Evolutionary conservation across 2,797 vertebrate species (phyloP).

Genomic region (Onychomys leucogaster): DNA sequence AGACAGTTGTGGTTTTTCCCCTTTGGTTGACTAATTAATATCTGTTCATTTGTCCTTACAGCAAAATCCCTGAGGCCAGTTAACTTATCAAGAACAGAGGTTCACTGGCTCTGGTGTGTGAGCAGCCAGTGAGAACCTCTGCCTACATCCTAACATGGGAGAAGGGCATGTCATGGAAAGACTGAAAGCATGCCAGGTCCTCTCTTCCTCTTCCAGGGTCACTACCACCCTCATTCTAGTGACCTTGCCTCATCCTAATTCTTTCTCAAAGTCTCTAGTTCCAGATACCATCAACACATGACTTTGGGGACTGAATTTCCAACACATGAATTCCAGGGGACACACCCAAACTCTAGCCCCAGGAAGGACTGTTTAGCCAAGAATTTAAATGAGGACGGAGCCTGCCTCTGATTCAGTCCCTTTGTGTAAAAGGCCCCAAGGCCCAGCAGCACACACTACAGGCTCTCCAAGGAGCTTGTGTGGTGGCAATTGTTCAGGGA

Average conservation of each 20-base stretch:
- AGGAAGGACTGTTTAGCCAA: not conserved
- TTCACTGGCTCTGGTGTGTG: too few relatives aligned
- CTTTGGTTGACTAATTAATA: not conserved
- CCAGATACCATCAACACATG: not conserved
- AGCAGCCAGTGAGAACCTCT: not conserved
- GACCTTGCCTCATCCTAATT: not conserved
- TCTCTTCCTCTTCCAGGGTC: not conserved
- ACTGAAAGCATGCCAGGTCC: not conserved
- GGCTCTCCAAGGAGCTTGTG: not conserved
- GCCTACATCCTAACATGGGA: not conserved
- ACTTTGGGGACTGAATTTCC: not conserved
- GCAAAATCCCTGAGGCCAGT: not conserved
- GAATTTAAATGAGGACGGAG: slow-evolving; percentile 33
- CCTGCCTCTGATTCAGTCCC: not conserved
- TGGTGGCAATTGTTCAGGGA: not conserved
- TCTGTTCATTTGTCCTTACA: not conserved
- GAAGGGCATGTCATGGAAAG: not conserved
- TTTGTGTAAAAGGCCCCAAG: not conserved
- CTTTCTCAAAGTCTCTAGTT: not conserved
- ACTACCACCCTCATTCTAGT: not conserved
- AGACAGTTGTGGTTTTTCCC: not conserved
- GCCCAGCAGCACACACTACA: not conserved
- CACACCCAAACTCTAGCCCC: not conserved
- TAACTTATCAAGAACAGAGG: not conserved
- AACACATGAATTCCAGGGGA: not conserved